Evolutionary conservation across 1,140 invertebrate genomes (phyloP).

Genomic region (Pteromalus puparum): DNA sequence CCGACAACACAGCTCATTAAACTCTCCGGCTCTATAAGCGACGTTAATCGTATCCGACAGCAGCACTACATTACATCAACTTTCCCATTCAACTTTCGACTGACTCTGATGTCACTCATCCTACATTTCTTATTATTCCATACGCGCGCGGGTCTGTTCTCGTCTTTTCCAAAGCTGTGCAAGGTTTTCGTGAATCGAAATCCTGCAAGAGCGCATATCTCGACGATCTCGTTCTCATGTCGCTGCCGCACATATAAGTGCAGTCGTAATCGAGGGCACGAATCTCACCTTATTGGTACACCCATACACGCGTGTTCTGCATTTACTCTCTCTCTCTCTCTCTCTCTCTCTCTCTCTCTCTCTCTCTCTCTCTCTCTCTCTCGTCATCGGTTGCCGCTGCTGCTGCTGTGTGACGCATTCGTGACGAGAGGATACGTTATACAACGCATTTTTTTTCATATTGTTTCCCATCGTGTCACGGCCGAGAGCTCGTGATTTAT

Average conservation of each 20-base stretch:
- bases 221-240: not conserved
- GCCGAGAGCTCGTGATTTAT: slow-evolving; percentile 13
- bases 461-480: slow-evolving; percentile 28
- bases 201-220: not conserved
- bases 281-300: slow-evolving; percentile 68
- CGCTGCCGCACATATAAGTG: slow-evolving; percentile 51
- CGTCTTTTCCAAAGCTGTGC: not conserved
- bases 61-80: not conserved
- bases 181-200: no score
- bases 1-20: not conserved
- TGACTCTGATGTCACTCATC: no score
- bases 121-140: no score
- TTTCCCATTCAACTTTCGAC: not conserved
- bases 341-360: slow-evolving; percentile 32
- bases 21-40: not conserved
- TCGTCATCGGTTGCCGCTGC: slow-evolving; percentile 59
- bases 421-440: slow-evolving; percentile 51
- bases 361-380: not conserved
- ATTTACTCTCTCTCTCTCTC: slow-evolving; percentile 51
- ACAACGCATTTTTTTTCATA: slow-evolving; percentile 58
- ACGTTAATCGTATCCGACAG: not conserved
- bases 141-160: not conserved
- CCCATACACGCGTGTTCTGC: slow-evolving; percentile 12
- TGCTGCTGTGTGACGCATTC: slow-evolving; percentile 63
- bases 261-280: slow-evolving; percentile 62